Base-by-base conservation (phyloP, 2,113 vertebrate genomes). In the Apistogramma diplotaenia region DNA sequence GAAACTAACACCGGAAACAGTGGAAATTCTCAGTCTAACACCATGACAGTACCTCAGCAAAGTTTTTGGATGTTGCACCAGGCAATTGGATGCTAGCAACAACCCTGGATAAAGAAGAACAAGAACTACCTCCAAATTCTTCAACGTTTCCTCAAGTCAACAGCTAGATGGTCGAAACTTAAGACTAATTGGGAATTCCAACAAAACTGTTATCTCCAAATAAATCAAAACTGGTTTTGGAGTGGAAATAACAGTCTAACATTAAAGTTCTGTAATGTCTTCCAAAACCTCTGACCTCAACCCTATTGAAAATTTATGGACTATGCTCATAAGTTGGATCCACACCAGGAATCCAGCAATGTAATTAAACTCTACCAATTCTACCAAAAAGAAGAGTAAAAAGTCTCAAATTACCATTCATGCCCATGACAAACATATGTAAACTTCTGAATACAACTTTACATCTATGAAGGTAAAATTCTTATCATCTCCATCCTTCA, bases 401-500 rank as follows among this genome's bases (percentile, higher is more conserved):
- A 43, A 40, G 21, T 37, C 43, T 21, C 9, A 18, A 65, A 43
- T 65, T 65, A 46, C 37, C 61, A 65, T 25, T 43, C 9, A 43
- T 65, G 21, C 61, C 61, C 37, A 65, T 2, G 37, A 27, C 46
- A 21, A 65, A 37, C 27, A 15, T 18, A 25, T 9, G 15, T 23
- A 65, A 65, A 18, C 61, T 65, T 43, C 61, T 65, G 21, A 65
- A 21, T 43, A 65, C 37, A 65, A 65, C 35, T 16, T 25, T 65
- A 23, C 37, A 67, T 76, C 10, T 61, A 25, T 40, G n/a, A n/a
- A 8, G 43, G 23, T 70, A 70, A 51, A 51, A 51, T 51, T 51
- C 54, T 29, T 15, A 35, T 19, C 55, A 76, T 71, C 71, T 61
- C 57, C 78, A 60, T 70, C 80, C 79, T 85, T 85, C 81, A 85